Evolutionary conservation across 2,888 invertebrate genomes (phyloP).

Genomic region (Phengaris alcon): DNA sequence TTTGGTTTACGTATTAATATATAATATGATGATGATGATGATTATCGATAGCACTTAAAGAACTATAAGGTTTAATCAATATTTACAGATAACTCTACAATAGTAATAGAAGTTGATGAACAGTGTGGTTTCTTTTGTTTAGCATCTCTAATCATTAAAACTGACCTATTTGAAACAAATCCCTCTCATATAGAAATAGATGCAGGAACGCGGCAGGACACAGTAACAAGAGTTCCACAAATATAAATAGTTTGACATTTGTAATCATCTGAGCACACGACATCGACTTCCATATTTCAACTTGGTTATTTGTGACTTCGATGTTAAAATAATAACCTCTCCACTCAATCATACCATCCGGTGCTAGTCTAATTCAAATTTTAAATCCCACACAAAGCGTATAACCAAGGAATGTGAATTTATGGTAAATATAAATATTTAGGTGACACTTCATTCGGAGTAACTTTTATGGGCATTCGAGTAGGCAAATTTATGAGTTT

Average conservation of each 20-base stretch:
- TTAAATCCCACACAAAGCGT: slow-evolving; percentile 46
- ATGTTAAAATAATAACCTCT: slow-evolving; percentile 25
- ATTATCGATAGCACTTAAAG: too few relatives aligned
- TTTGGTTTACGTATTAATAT: too few relatives aligned
- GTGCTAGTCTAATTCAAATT: slow-evolving; percentile 43
- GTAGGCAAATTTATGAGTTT: slow-evolving; percentile 22
- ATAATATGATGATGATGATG: too few relatives aligned
- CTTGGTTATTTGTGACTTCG: background rate
- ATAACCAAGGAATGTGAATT: slow-evolving; percentile 56
- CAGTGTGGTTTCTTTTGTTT: background rate
- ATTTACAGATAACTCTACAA: too few relatives aligned
- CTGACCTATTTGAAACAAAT: slow-evolving; percentile 17
- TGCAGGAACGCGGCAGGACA: slow-evolving; percentile 14
- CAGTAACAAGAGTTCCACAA: background rate
- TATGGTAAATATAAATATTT: slow-evolving; percentile 40
- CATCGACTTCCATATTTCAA: slow-evolving; percentile 2
- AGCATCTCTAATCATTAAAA: background rate
- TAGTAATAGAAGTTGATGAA: background rate
- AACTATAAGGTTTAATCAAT: too few relatives aligned
- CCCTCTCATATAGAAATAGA: background rate
- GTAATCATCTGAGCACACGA: background rate
- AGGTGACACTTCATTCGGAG: slow-evolving; percentile 22
- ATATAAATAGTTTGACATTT: slow-evolving; percentile 20
- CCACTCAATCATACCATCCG: slow-evolving; percentile 41
- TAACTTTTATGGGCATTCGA: slow-evolving; percentile 16